A percentile compares a stretch with the other conserved stretches of the same genome.
Evolutionary conservation across 2,888 invertebrate species (phyloP).

Genomic region (Scotopteryx bipunctaria): DNA sequence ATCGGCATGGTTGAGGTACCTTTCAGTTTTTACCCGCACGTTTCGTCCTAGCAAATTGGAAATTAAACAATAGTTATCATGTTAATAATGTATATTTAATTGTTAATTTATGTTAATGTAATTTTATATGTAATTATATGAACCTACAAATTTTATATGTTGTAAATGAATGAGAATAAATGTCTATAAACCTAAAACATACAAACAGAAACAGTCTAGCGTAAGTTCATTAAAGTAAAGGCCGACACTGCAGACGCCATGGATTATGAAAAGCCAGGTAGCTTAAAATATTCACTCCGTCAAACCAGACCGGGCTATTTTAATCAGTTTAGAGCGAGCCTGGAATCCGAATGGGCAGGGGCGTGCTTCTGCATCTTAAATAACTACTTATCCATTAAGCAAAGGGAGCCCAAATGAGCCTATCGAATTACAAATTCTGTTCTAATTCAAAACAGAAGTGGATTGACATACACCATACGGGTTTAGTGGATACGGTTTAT

Average conservation of each 20-base stretch:
- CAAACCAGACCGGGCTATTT: slow-evolving; percentile 30
- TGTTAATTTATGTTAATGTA: no score
- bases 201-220: background rate
- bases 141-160: no score
- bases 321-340: slow-evolving; percentile 32
- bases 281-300: slow-evolving; percentile 20
- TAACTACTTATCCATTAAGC: slow-evolving; percentile 36
- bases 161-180: background rate
- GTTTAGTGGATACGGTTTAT: slow-evolving; percentile 31
- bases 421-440: slow-evolving; percentile 35
- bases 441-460: slow-evolving; percentile 30
- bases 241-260: background rate
- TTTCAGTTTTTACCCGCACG: no score
- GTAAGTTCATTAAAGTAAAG: background rate
- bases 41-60: no score
- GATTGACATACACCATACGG: slow-evolving; percentile 35
- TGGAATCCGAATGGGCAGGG: slow-evolving; percentile 29
- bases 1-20: no score
- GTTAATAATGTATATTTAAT: no score
- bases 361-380: slow-evolving; percentile 39
- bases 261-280: slow-evolving; percentile 15
- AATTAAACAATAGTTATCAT: no score
- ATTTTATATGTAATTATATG: no score
- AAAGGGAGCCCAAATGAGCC: slow-evolving; percentile 31
- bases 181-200: background rate